Base-by-base conservation (phyloP, 2,797 vertebrate species). In the Acipenser ruthenus region DNA sequence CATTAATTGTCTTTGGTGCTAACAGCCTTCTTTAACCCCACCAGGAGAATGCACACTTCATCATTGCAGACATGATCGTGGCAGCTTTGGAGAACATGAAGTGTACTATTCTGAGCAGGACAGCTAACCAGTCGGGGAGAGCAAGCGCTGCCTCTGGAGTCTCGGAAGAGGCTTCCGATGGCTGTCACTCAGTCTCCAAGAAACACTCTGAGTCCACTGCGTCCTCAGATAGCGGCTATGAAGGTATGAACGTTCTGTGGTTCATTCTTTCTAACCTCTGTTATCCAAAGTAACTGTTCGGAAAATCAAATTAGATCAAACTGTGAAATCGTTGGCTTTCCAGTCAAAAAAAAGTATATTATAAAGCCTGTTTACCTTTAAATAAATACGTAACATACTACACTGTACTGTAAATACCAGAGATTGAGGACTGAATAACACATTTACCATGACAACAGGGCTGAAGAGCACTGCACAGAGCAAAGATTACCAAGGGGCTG, bases 31-130 rank as follows among this genome's bases (percentile, higher is more conserved):
- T 62, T 67, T 71, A 9, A 58, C 58, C 37, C 1, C n/a, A 70
- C 66, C 75, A 95, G 94, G 94, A 96, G 75, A 94, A 95, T 0
- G 81, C 91, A 6, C 93, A 96, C 73, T 94, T 96, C 69, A 75
- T 94, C 2, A 82, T 92, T 59, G 91, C 92, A 59, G 94, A 96
- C 70, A 80, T 93, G 84, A 86, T 94, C 63, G 88, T 96, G 80
- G 89, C 92, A 52, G 83, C 85, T 0, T 75, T 95, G 72, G 94
- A 96, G 72, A 86, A 79, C 6, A 87, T 83, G 48, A 94, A 94
- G 66, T 94, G 77, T 69, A 76, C 66, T n/a, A 71, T 90, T 47
- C 70, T 77, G 47, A 74, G 78, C 47, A 77, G 78, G 71, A 6
- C 6, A 63, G 15, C 6, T 3, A 75, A 79, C 6, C 74, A 77